Base-by-base conservation (phyloP, 2,888 invertebrate species). In the Eristalis intricaria region DNA sequence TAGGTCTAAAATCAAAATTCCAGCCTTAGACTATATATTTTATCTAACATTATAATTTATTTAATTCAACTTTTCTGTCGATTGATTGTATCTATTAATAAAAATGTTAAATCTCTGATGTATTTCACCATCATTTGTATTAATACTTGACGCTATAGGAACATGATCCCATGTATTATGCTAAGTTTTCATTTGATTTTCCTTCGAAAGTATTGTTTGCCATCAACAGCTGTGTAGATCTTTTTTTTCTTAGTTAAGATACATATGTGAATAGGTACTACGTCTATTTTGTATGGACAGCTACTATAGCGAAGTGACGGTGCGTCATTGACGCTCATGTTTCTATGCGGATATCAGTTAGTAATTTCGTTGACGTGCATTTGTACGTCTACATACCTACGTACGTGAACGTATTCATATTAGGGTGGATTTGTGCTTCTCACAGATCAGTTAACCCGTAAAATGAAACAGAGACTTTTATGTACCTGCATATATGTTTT, bases 271-370 rank as follows among this genome's bases (percentile, higher is more conserved):
- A 68, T 23, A 56, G 71, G 66, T 38, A 32, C 43, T 38, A 32
- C 43, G 26, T 73, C 22, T 40, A 29, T 29, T 22, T 22, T 69
- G 22, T 64, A 58, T 78, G 65, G 43, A 22, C 19, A 19, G 60
- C 40, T 29, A 43, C 43, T n/a, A 19, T 19, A 8, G 8, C 19
- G 8, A 40, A 60, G 38, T 69, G 29, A n/a, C 23, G 22, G 75
- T 84, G 65, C 65, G 80, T 84, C 80, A 80, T 75, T 60, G 65
- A 58, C 64, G 70, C 75, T 40, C 29, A 40, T 71, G 81, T 81
- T 75, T 76, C 76, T 71, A 84, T 68, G 81, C 81, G 81, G 76
- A 76, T 68, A 77, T 80, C 61, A 68, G 63, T 71, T 68, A 75
- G 60, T 26, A 70, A 38, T 80, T 61, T 84, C 19, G 64, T 73